Conservation (phyloP, 2,113 vertebrate genomes). For the Pygathrix nemaeus region DNA sequence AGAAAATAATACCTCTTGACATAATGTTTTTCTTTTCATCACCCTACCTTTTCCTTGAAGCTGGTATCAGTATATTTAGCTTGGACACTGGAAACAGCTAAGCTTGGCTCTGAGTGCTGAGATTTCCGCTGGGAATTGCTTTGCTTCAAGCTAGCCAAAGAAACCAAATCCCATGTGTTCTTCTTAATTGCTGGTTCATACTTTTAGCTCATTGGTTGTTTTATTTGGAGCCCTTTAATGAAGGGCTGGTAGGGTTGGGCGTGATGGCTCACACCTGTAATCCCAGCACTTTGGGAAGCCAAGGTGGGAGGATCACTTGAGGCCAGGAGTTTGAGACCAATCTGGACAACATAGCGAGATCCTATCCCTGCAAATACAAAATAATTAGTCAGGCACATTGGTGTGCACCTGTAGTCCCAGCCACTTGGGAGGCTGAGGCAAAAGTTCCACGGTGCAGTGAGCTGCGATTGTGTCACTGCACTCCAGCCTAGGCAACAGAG, state of each 20-base stretch:
- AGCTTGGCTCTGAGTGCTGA: conserved; percentile 33
- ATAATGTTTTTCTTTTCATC: not conserved
- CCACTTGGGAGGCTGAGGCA: no score
- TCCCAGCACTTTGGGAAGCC: no score
- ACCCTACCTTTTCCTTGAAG: not conserved
- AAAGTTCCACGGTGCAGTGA: no score
- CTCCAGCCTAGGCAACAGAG: no score
- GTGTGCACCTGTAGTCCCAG: no score
- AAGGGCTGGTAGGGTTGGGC: not conserved
- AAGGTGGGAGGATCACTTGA: no score
- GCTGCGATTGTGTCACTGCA: no score
- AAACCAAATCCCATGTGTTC: conserved; percentile 34
- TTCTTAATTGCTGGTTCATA: conserved; percentile 34
- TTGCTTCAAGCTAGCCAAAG: conserved; percentile 31
- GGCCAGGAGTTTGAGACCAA: no score
- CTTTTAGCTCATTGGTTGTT: conserved; percentile 48
- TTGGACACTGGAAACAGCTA: conserved; percentile 19
- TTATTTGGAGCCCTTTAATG: conserved; percentile 33
- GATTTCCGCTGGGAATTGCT: conserved; percentile 23
- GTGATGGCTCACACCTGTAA: no score
- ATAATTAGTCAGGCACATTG: no score
- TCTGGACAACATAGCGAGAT: no score
- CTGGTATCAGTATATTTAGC: not conserved
- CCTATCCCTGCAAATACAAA: no score
- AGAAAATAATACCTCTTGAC: not conserved